Conservation (phyloP, 30 jellyfish, hydroid and myxozoan genomes). For the Hydractinia echinata region DNA sequence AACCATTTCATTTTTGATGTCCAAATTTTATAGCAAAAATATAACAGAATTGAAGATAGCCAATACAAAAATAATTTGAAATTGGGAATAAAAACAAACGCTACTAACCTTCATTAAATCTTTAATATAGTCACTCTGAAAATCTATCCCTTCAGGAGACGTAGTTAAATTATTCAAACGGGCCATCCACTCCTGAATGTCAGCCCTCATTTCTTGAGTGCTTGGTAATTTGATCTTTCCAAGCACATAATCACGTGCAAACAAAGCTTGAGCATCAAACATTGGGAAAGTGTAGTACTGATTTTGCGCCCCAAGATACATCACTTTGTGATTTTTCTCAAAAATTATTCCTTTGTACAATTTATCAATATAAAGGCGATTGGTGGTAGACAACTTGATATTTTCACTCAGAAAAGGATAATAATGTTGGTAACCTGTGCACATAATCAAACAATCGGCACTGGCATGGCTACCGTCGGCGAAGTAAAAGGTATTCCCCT, state of each 20-base stretch:
- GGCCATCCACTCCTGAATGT: slow-evolving; percentile 1
- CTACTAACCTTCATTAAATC: neutral
- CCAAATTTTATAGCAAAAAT: too few species aligned
- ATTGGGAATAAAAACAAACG: too few species aligned
- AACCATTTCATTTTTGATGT: too few species aligned
- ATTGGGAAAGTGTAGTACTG: slow-evolving; percentile 60
- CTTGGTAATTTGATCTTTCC: slow-evolving; percentile 2
- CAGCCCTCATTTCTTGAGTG: neutral
- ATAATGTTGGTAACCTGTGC: slow-evolving; percentile 69
- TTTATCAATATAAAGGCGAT: slow-evolving; percentile 37
- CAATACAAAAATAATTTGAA: too few species aligned
- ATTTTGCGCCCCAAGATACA: slow-evolving; percentile 67
- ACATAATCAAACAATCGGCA: slow-evolving; percentile 61
- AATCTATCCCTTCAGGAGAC: neutral
- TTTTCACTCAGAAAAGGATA: slow-evolving; percentile 59
- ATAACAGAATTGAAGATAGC: too few species aligned
- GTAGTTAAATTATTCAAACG: neutral
- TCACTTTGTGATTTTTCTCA: slow-evolving; percentile 23
- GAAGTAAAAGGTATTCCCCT: slow-evolving; percentile 33
- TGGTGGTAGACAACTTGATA: slow-evolving; percentile 34
- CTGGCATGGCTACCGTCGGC: slow-evolving; percentile 49
- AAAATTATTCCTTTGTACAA: slow-evolving; percentile 64
- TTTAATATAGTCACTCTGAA: slow-evolving; percentile 8
- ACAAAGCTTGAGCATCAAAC: slow-evolving; percentile 76
- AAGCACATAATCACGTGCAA: slow-evolving; percentile 22